phyloP scores from a whole-genome alignment of 1,140 invertebrate species.

The Tetramorium alpestre region DNA sequence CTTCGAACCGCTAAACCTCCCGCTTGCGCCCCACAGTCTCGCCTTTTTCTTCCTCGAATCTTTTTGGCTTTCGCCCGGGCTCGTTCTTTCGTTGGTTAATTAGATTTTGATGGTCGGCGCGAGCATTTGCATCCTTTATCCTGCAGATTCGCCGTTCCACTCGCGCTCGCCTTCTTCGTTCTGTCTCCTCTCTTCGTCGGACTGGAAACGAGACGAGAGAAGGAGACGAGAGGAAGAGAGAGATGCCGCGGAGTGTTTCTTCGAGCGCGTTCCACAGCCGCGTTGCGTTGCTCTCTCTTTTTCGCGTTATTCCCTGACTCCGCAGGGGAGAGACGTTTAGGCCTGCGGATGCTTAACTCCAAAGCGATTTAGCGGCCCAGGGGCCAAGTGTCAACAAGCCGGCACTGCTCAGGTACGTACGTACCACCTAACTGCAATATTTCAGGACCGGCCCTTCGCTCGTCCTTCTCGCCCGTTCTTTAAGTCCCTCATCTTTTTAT shows the following conservation, averaged over 20 bases:
- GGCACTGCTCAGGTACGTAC: conserved; percentile 72
- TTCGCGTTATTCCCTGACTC: conserved; percentile 70
- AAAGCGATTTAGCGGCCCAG: conserved; percentile 79
- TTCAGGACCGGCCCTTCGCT: neutral
- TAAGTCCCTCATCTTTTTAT: conserved; percentile 58
- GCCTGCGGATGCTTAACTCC: conserved; percentile 74
- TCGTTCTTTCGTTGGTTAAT: conserved; percentile 82
- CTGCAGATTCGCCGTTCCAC: conserved; percentile 71
- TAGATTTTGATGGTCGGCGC: conserved; percentile 84
- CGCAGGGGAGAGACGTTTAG: conserved; percentile 78
- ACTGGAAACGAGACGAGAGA: conserved; percentile 35
- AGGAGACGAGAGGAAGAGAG: neutral
- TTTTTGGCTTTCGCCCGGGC: conserved; percentile 75
- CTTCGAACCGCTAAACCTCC: conserved; percentile 78
- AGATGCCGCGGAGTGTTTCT: conserved; percentile 15
- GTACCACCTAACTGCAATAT: conserved; percentile 63
- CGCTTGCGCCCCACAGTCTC: conserved; percentile 60
- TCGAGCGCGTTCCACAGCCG: conserved; percentile 33
- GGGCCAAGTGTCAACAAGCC: conserved; percentile 80
- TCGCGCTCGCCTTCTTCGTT: conserved; percentile 44
- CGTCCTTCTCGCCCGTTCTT: conserved; percentile 21
- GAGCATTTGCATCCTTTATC: conserved; percentile 84
- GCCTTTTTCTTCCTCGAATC: conserved; percentile 64
- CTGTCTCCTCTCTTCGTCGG: conserved; percentile 37
- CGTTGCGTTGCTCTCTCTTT: conserved; percentile 54